A percentile compares a stretch with the other conserved stretches of the same genome.
Conservation (phyloP, 2,888 invertebrate species). For the Bugula neritina region DNA sequence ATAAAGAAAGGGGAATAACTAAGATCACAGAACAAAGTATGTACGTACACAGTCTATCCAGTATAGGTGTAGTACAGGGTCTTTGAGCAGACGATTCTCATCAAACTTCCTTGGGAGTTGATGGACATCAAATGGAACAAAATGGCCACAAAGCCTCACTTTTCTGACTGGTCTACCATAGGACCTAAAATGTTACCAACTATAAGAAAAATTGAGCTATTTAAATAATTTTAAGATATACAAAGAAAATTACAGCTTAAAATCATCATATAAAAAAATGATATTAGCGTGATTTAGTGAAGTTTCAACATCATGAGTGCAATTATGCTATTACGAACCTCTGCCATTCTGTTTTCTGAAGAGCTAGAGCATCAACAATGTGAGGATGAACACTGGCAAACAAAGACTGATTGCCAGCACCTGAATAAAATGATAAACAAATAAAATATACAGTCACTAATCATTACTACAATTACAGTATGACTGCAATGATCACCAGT, state of each 20-base stretch:
- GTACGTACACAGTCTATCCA: constrained; percentile 89
- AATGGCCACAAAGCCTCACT: constrained; percentile 71
- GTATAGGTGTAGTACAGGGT: constrained; percentile 86
- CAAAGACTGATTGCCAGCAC: constrained; percentile 47
- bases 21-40: no score
- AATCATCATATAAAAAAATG: no score
- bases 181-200: constrained; percentile 55
- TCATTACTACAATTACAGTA: not conserved
- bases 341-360: constrained; percentile 85
- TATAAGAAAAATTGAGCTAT: no score
- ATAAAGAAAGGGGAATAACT: no score
- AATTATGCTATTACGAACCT: constrained; percentile 59
- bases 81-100: constrained; percentile 68
- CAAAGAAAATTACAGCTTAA: no score
- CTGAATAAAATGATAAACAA: constrained; percentile 34
- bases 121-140: constrained; percentile 71
- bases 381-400: constrained; percentile 43
- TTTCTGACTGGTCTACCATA: constrained; percentile 78
- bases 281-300: no score
- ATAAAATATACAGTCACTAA: not conserved
- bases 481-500: not conserved
- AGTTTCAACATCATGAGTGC: not conserved
- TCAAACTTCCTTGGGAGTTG: constrained; percentile 65
- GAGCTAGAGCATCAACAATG: constrained; percentile 61
- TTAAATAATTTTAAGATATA: no score